Conservation (phyloP, 2,113 vertebrate genomes). For the Leucoraja erinaceus region DNA sequence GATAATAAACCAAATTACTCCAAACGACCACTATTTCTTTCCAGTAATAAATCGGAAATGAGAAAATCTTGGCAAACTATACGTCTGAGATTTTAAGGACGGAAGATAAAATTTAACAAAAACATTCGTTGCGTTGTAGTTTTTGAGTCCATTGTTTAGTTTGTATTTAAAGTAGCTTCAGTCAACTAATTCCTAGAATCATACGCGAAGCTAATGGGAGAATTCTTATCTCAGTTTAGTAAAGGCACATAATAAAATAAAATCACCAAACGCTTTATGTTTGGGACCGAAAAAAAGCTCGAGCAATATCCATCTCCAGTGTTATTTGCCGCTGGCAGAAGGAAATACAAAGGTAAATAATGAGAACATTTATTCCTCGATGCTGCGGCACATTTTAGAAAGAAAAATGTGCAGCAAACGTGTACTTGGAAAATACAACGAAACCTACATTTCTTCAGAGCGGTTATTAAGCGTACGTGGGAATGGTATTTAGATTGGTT, state of each 20-base stretch:
- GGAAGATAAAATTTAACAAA: not conserved
- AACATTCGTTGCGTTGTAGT: not conserved
- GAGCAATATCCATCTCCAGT: not conserved
- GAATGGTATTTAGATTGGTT: not conserved
- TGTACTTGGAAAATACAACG: not conserved
- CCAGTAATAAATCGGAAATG: not conserved
- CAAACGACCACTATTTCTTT: not conserved
- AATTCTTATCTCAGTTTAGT: not conserved
- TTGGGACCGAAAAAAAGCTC: not conserved
- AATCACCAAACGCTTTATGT: not conserved
- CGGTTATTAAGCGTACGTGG: not conserved
- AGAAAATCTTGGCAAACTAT: too few species aligned
- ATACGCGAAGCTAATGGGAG: not conserved
- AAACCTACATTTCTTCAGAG: not conserved
- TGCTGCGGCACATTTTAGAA: not conserved
- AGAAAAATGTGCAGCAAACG: not conserved
- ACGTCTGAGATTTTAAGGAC: not conserved
- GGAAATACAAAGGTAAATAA: not conserved
- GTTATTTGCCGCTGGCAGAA: not conserved
- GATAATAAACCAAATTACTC: not conserved
- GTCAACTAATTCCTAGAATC: not conserved
- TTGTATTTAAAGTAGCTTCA: not conserved
- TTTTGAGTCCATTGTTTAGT: not conserved
- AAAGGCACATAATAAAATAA: not conserved
- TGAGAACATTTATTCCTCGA: not conserved